Percentiles rank a stretch among this genome's conserved stretches.
Evolutionary conservation across 2,113 vertebrate genomes (phyloP).

Genomic region (Coturnix japonica): DNA sequence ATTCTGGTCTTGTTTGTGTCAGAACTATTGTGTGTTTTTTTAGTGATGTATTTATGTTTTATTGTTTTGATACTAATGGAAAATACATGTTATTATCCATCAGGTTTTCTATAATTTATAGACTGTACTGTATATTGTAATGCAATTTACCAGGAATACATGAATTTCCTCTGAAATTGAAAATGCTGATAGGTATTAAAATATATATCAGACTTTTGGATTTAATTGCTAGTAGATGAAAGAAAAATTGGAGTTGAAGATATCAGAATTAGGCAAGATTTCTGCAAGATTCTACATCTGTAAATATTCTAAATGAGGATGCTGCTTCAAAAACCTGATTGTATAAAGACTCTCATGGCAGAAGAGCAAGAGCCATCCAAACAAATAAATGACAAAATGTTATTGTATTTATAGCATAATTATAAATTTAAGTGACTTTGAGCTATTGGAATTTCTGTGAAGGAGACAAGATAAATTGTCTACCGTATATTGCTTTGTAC

Average conservation of each 20-base stretch:
- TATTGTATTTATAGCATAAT: background rate
- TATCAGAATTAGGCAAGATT: background rate
- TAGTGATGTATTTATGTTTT: background rate
- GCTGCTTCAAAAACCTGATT: background rate
- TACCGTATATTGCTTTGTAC: background rate
- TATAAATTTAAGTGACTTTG: background rate
- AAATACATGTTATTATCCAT: background rate
- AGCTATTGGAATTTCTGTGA: background rate
- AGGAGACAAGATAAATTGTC: background rate
- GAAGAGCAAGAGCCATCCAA: background rate
- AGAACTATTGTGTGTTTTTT: background rate
- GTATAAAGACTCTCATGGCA: background rate
- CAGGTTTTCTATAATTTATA: background rate
- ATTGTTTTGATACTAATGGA: background rate
- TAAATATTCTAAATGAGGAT: background rate
- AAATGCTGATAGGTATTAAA: background rate
- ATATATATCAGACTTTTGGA: background rate
- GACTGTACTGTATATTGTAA: background rate
- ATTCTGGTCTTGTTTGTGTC: background rate
- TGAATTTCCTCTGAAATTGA: background rate
- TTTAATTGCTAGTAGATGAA: background rate
- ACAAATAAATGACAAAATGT: background rate
- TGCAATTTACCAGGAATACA: background rate
- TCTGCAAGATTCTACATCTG: background rate
- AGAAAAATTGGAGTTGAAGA: background rate